Evolutionary conservation across 2,888 invertebrate genomes (phyloP), one percentile per base, ranked within the genome.

Genomic region (Drosophila emarginata): DNA sequence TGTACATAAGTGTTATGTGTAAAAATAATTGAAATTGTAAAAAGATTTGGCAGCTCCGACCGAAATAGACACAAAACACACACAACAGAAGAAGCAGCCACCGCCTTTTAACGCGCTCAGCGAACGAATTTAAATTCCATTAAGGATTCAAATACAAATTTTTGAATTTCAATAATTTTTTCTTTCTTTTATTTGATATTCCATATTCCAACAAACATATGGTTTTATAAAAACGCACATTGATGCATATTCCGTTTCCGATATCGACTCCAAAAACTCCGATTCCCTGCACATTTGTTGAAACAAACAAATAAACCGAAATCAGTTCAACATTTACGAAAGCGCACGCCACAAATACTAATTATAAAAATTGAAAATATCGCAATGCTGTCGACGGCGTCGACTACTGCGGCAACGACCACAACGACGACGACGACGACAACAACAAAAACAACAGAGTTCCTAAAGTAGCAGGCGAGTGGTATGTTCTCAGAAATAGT

Each of bases 301-400:
- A 73, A 67, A 67, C 71, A 77, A 69, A 73, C 71, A 70, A 65
- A 69, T 76, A 82, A 81, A 69, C 76, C 87, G 80, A 88, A 87
- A 87, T 84, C 84, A 77, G 85, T 81, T 85, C 88, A 86, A 86
- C 86, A 74, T 89, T 76, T 80, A 88, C 89, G 87, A 86, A 86
- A 83, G 89, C 89, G 87, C 76, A 87, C 86, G 87, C 85, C 86
- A 87, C 85, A 86, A 88, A 87, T 87, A 86, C 86, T 86, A 86
- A 88, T 87, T 82, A 85, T 86, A 88, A 88, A 85, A 77, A 81
- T 81, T 87, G 75, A 88, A 81, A 87, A 86, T 86, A 85, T 85
- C 85, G 78, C 79, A 75, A 79, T 73, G 72, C 74, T 76, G 11
- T 21, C 54, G 36, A 40, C 32, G 50, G 18, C 50, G 50, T 11